phyloP scores from a whole-genome alignment of 2,797 vertebrate species.

The Gymnocypris eckloni region DNA sequence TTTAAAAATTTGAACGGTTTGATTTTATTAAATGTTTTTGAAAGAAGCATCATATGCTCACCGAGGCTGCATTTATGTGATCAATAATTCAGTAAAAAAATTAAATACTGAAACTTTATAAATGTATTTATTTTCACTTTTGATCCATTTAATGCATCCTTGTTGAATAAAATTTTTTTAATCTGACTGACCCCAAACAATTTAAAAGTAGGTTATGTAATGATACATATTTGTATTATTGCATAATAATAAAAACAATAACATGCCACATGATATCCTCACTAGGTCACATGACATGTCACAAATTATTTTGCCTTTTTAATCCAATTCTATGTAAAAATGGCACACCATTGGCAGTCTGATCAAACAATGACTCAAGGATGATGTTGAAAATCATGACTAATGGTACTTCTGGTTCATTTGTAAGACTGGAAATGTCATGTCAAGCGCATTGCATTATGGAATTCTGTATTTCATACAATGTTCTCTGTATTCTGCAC shows the following conservation, averaged over 20 bases:
- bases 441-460: not conserved
- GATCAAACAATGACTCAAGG: not conserved
- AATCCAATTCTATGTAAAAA: not conserved
- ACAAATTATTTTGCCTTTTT: too few relatives aligned
- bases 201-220: not conserved
- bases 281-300: not conserved
- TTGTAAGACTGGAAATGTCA: conserved; percentile 26
- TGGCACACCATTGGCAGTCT: not conserved
- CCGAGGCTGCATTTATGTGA: not conserved
- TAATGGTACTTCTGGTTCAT: not conserved
- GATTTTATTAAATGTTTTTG: not conserved
- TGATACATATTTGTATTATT: too few relatives aligned
- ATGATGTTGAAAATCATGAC: not conserved
- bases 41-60: not conserved
- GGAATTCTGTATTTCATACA: not conserved
- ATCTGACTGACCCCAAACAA: not conserved
- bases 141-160: not conserved
- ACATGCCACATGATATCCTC: not conserved
- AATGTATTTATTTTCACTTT: not conserved
- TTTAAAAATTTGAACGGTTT: too few relatives aligned
- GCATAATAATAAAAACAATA: not conserved
- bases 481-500: not conserved
- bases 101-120: not conserved
- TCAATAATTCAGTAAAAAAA: not conserved
- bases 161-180: not conserved